These are phyloP conservation scores for Drosophila novamexicana DNA, from an alignment of 1,140 invertebrate species.

Conservation along the genomic window DNA sequence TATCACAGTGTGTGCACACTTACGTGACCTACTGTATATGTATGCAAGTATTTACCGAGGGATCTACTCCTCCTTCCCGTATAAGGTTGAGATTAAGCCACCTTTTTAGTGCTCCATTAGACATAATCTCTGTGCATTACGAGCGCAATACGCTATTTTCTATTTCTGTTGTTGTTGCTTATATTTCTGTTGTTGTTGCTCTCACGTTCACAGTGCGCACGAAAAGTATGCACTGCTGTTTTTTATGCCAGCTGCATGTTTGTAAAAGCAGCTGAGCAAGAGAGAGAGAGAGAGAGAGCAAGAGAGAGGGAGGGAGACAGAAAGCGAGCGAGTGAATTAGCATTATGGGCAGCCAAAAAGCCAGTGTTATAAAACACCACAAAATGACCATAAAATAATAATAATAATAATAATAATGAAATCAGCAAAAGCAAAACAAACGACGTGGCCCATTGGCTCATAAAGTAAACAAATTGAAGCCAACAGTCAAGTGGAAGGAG, in stretches of 20 bases:
- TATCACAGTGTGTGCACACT: too few relatives aligned
- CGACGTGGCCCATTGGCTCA: slow-evolving; percentile 38
- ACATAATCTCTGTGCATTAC: slow-evolving; percentile 60
- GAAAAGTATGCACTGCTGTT: slow-evolving; percentile 59
- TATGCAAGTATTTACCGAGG: neutral
- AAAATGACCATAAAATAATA: slow-evolving; percentile 66
- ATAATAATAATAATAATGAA: slow-evolving; percentile 69
- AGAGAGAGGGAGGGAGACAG: neutral
- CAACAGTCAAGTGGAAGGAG: neutral
- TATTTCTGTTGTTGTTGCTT: slow-evolving; percentile 15
- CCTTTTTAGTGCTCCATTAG: slow-evolving; percentile 64
- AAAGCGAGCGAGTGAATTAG: neutral
- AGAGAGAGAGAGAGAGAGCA: neutral
- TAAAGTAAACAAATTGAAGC: slow-evolving; percentile 65
- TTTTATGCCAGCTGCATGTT: slow-evolving; percentile 42
- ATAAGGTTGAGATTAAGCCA: slow-evolving; percentile 26
- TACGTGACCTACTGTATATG: too few relatives aligned
- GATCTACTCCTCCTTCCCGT: neutral
- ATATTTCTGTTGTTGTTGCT: slow-evolving; percentile 19
- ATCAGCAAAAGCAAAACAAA: slow-evolving; percentile 59
- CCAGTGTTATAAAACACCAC: slow-evolving; percentile 28
- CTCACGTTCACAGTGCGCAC: slow-evolving; percentile 19
- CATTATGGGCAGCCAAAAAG: slow-evolving; percentile 24
- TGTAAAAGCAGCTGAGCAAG: slow-evolving; percentile 1
- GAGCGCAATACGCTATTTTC: neutral